Evolutionary conservation across 2,113 vertebrate genomes (phyloP).

Genomic region (Illadopsis cleaveri): DNA sequence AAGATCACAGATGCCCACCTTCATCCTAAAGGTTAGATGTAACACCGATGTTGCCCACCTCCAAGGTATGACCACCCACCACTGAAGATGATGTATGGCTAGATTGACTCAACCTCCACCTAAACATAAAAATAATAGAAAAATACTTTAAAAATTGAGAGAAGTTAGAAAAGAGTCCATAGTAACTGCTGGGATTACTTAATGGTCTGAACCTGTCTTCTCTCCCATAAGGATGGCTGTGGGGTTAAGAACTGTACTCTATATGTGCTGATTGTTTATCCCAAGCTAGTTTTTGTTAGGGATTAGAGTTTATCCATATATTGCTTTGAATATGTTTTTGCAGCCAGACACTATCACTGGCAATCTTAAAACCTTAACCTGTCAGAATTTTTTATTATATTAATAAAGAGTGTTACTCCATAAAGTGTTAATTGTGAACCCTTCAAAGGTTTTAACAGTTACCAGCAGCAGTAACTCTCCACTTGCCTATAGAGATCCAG

Average conservation of each 20-base stretch:
- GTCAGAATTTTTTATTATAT: not conserved
- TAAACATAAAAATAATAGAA: not conserved
- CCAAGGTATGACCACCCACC: not conserved
- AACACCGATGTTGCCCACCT: not conserved
- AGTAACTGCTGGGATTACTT: not conserved
- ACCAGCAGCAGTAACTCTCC: not conserved
- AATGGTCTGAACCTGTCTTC: not conserved
- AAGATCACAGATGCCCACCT: not conserved
- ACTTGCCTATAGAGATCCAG: not conserved
- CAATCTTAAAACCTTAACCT: not conserved
- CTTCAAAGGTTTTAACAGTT: not conserved
- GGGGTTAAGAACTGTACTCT: not conserved
- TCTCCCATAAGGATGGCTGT: not conserved
- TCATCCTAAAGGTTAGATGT: not conserved
- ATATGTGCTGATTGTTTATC: not conserved
- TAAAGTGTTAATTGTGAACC: not conserved
- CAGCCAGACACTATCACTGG: not conserved
- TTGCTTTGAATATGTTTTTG: not conserved
- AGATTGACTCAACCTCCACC: not conserved
- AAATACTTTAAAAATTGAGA: not conserved
- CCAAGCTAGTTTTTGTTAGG: not conserved
- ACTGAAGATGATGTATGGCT: not conserved
- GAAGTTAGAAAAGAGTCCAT: not conserved
- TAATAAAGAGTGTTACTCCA: not conserved
- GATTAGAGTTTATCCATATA: fast-evolving